phyloP scores from a whole-genome alignment of 2,888 invertebrate species.

The Dermolepida albohirtum region DNA sequence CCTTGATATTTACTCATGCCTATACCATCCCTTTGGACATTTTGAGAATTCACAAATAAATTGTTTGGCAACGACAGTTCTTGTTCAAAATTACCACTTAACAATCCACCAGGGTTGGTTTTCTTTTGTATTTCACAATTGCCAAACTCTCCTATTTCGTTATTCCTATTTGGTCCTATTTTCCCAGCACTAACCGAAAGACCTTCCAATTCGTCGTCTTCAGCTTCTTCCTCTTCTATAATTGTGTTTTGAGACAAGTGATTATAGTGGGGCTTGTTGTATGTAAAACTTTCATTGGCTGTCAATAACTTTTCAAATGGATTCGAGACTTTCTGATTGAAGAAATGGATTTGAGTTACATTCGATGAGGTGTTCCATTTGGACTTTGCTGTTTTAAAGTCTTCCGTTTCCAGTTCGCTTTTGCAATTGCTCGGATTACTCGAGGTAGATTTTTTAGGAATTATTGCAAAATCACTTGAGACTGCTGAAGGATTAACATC shows the following conservation, averaged over 20 bases:
- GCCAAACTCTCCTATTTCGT: constrained; percentile 4
- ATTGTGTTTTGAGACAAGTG: constrained; percentile 27
- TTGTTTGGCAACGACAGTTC: constrained; percentile 26
- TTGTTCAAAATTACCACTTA: constrained; percentile 3
- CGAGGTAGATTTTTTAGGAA: constrained; percentile 1
- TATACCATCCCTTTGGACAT: not conserved
- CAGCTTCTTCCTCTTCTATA: constrained; percentile 33
- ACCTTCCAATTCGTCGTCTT: constrained; percentile 26
- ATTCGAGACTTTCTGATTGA: constrained; percentile 15
- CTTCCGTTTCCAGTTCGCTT: constrained; percentile 7
- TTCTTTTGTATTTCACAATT: constrained; percentile 3
- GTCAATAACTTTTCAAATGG: constrained; percentile 31
- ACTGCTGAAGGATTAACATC: too few relatives aligned
- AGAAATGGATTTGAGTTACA: constrained; percentile 15
- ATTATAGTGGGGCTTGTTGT: constrained; percentile 12
- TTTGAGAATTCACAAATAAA: constrained; percentile 2
- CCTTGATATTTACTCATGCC: constrained; percentile 39
- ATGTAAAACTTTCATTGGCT: constrained; percentile 33
- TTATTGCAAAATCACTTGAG: constrained; percentile 10
- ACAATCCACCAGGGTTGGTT: not conserved
- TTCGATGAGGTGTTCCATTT: not conserved
- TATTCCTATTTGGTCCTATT: not conserved
- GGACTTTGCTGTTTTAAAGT: constrained; percentile 8
- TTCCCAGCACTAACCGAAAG: constrained; percentile 19
- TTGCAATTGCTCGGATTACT: not conserved